phyloP scores from a whole-genome alignment of 2,888 invertebrate genomes.

The Xanthorhoe spadicearia region DNA sequence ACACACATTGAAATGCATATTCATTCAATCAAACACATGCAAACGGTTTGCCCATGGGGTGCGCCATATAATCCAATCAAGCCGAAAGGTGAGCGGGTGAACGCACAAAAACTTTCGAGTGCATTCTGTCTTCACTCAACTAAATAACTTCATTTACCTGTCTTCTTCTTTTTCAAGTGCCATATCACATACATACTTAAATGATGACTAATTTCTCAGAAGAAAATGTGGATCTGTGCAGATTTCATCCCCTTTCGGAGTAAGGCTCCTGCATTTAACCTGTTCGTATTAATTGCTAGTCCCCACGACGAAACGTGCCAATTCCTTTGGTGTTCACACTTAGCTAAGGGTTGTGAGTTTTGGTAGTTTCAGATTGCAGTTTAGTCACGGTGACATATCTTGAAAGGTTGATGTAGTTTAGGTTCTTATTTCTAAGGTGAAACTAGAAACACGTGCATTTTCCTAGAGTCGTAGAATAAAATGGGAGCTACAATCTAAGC shows the following conservation, averaged over 20 bases:
- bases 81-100: conserved; percentile 2
- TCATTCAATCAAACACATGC: background rate
- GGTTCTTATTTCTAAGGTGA: conserved; percentile 29
- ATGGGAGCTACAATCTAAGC: conserved; percentile 25
- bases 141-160: background rate
- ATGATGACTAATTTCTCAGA: background rate
- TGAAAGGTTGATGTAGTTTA: conserved; percentile 58
- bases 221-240: background rate
- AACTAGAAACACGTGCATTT: conserved; percentile 33
- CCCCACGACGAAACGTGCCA: conserved; percentile 32
- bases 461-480: conserved; percentile 31
- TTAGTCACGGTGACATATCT: conserved; percentile 71
- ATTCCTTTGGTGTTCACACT: conserved; percentile 23
- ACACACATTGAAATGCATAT: background rate
- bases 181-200: background rate
- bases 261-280: conserved; percentile 1
- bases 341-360: conserved; percentile 68
- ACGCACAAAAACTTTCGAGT: background rate
- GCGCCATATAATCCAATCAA: background rate
- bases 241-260: conserved; percentile 10
- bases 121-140: background rate
- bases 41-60: background rate
- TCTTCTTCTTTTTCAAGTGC: background rate
- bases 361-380: conserved; percentile 50
- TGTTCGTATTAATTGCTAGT: conserved; percentile 20